These are phyloP conservation scores for Borostomias antarcticus DNA, from an alignment of 2,797 vertebrate genomes.

Conservation along the genomic window DNA sequence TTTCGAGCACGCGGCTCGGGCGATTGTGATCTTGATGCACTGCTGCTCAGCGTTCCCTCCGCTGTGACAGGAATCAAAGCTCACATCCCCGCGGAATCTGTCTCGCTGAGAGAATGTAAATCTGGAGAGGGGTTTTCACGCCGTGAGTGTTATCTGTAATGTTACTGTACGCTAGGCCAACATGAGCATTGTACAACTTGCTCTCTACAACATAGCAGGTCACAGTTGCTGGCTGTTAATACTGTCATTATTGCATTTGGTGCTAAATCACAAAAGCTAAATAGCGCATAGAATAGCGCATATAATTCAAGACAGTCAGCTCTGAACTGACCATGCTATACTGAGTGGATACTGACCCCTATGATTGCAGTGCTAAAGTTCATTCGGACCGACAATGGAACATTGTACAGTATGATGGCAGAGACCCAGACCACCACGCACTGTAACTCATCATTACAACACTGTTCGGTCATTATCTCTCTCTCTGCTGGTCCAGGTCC, in stretches of 20 bases:
- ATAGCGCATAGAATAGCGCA: background rate
- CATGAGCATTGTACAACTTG: no score
- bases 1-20: slow-evolving; percentile 66
- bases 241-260: background rate
- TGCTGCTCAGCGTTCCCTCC: slow-evolving; percentile 67
- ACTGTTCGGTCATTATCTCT: no score
- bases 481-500: no score
- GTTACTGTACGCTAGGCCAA: slow-evolving; percentile 7
- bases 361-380: slow-evolving; percentile 47
- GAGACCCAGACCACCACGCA: slow-evolving; percentile 37
- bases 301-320: background rate
- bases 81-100: slow-evolving; percentile 50
- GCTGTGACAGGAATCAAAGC: slow-evolving; percentile 62
- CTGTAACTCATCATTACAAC: no score
- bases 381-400: slow-evolving; percentile 65
- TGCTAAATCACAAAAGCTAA: background rate
- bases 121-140: slow-evolving; percentile 33
- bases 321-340: background rate
- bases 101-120: slow-evolving; percentile 38
- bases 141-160: slow-evolving; percentile 26
- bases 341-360: background rate
- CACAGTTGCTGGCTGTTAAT: background rate
- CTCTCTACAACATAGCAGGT: background rate
- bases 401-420: slow-evolving; percentile 40
- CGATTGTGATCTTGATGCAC: slow-evolving; percentile 71